Evolutionary conservation across 2,797 vertebrate genomes (phyloP), one percentile per base, ranked within the genome.

Genomic region (Galagoides demidoff): DNA sequence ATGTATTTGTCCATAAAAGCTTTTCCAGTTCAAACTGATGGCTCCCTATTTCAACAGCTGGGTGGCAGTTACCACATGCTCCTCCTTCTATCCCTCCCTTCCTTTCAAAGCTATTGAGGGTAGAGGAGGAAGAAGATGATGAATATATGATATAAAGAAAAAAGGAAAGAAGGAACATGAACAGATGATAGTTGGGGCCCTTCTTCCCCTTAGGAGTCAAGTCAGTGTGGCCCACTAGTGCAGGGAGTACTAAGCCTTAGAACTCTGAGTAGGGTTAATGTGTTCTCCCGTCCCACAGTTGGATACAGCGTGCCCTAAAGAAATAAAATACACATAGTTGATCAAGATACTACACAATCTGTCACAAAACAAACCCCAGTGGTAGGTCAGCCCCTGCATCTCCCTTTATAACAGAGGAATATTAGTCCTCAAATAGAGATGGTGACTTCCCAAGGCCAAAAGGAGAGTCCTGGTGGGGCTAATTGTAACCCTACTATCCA

Each of bases 1-100:
- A 23, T 11, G 29, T 14, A 19, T 11, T n/a, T 14, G 39, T 74
- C 31, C 39, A 84, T 77, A 84, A 95, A 92, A 77, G 61, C 73
- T 68, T 91, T 86, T 73, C 77, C 39, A 66, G 31, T 76, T 92
- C 74, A 84, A 94, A n/a, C 19, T 78, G 45, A 45, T 45, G 45
- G 45, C 45, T 45, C 45, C 45, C 45, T 77, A 79, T 85, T 92
- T 81, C 4, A 95, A 92, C 6, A 37, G 4, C n/a, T 23, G 20
- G 61, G 63, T 2, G 81, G 77, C 20, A 85, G 37, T 81, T 82
- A 55, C 73, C 81, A 55, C 63, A 29, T 59, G 31, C 63, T 77
- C 29, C 19, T 81, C 78, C 19, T n/a, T 37, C 12, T 29, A 12
- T 84, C 78, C 22, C 37, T 37, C 12, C 49, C n/a, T 73, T 2